A percentile compares a stretch with the other conserved stretches of the same genome.
phyloP scores from a whole-genome alignment of 1,140 invertebrate species.

The Littorina saxatilis region DNA sequence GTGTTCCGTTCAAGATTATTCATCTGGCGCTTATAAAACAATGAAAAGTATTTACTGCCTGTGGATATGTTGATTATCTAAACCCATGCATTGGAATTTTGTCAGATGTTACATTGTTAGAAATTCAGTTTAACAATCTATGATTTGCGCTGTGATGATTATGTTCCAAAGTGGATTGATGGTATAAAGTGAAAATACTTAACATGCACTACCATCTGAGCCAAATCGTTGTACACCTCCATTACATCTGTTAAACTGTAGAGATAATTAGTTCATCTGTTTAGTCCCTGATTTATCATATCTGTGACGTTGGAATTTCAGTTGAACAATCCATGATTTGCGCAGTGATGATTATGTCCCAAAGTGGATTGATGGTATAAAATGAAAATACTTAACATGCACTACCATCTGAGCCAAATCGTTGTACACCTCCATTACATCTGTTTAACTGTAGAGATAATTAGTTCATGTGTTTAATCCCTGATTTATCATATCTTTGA shows the following conservation, averaged over 20 bases:
- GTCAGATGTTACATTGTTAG: too few species aligned
- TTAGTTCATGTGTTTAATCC: too few species aligned
- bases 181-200: conserved; percentile 44
- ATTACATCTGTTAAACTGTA: not conserved
- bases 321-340: conserved; percentile 5
- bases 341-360: conserved; percentile 49
- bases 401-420: conserved; percentile 62
- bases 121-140: too few species aligned
- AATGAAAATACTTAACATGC: conserved; percentile 53
- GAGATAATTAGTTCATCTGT: too few species aligned
- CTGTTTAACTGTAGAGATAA: not conserved
- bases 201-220: conserved; percentile 66
- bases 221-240: not conserved
- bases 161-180: conserved; percentile 43
- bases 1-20: too few species aligned
- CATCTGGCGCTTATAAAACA: too few species aligned
- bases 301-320: too few species aligned
- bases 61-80: too few species aligned
- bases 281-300: too few species aligned
- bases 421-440: not conserved
- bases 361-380: conserved; percentile 40
- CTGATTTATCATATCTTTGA: too few species aligned
- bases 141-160: conserved; percentile 48
- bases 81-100: too few species aligned
- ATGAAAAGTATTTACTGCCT: too few species aligned